These are phyloP conservation scores for Epirrita christyi DNA, from an alignment of 2,888 invertebrate species.

Conservation along the genomic window DNA sequence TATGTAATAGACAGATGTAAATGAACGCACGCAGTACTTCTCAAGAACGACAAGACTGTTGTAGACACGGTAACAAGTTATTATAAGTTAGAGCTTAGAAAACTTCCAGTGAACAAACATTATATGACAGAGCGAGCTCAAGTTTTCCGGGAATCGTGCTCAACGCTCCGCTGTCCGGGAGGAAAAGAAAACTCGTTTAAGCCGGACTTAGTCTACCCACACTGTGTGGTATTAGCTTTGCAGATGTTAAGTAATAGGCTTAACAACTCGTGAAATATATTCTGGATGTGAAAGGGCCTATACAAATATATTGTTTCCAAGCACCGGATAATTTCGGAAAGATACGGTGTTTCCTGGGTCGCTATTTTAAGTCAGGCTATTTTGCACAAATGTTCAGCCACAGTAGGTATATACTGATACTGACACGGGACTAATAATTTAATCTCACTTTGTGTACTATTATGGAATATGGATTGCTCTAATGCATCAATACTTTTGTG, in stretches of 20 bases:
- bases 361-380: neutral
- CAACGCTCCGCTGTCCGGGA: conserved; percentile 31
- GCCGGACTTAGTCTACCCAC: conserved; percentile 37
- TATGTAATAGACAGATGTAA: conserved; percentile 5
- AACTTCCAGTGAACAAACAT: conserved; percentile 40
- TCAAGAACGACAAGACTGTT: conserved; percentile 24
- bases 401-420: neutral
- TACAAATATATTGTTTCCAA: conserved; percentile 30
- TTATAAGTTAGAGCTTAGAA: conserved; percentile 42
- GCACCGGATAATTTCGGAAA: conserved; percentile 11
- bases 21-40: conserved; percentile 7
- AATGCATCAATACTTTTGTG: neutral
- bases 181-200: conserved; percentile 40
- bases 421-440: neutral
- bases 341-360: neutral
- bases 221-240: conserved; percentile 32
- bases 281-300: conserved; percentile 26
- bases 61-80: conserved; percentile 38
- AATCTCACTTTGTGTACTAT: neutral
- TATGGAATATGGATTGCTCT: neutral
- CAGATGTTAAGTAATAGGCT: conserved; percentile 35
- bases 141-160: conserved; percentile 36
- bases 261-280: conserved; percentile 37
- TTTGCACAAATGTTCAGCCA: neutral
- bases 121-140: conserved; percentile 38